Conservation (phyloP, 2,113 vertebrate species). For the Leucopsar rothschildi region DNA sequence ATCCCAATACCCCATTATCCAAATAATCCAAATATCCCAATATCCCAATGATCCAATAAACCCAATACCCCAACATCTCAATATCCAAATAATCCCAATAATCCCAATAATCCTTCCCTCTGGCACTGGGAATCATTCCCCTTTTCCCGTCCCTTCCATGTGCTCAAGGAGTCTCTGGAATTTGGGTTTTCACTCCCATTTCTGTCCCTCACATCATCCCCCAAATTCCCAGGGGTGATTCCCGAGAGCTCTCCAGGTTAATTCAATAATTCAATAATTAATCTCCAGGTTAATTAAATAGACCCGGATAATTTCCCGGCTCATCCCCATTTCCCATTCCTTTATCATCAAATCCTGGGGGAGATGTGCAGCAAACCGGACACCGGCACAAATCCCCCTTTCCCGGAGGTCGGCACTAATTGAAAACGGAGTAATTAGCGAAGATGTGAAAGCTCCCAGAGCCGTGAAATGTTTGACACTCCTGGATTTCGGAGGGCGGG, state of each 20-base stretch:
- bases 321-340: not conserved
- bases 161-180: not conserved
- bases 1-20: too few species aligned
- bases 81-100: too few species aligned
- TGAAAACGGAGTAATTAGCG: not conserved
- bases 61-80: too few species aligned
- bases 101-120: not conserved
- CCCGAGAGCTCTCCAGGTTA: too few species aligned
- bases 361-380: not conserved
- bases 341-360: not conserved
- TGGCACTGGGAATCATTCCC: not conserved
- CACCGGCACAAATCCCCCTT: not conserved
- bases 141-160: fast-evolving
- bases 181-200: not conserved
- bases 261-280: not conserved
- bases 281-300: too few species aligned
- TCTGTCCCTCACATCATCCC: not conserved
- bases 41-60: too few species aligned
- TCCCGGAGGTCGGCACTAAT: not conserved
- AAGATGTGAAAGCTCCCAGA: not conserved
- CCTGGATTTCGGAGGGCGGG: not conserved
- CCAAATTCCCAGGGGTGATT: too few species aligned
- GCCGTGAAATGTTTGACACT: not conserved
- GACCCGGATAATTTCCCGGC: too few species aligned
- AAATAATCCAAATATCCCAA: too few species aligned